Evolutionary conservation across 1,140 invertebrate species (phyloP).

Genomic region (Batillaria attramentaria): DNA sequence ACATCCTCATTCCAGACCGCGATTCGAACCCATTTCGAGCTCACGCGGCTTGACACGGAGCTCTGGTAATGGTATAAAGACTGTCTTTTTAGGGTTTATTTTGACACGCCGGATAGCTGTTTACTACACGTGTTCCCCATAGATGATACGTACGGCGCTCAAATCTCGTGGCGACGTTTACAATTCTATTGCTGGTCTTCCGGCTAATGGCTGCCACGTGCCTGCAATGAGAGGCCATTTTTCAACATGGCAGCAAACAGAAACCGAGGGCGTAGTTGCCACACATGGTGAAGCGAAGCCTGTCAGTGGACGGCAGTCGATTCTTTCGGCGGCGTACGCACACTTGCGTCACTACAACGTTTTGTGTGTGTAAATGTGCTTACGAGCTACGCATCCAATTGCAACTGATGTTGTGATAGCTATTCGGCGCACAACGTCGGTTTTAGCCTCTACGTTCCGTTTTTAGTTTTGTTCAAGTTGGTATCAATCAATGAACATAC

Average conservation of each 20-base stretch:
- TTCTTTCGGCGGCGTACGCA: no score
- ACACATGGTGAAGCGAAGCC: background rate
- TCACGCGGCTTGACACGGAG: no score
- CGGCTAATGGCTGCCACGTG: conserved; percentile 13
- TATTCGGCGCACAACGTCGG: no score
- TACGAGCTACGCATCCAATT: no score
- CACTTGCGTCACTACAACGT: no score
- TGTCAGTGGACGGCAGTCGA: no score
- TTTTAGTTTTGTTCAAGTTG: no score
- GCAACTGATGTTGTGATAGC: no score
- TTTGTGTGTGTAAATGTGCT: no score
- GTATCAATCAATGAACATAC: no score
- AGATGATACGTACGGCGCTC: background rate
- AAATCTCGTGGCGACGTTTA: background rate
- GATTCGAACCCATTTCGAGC: background rate
- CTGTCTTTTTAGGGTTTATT: background rate
- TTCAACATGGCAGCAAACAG: background rate
- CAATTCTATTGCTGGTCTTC: background rate
- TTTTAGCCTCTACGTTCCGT: no score
- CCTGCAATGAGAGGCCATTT: background rate
- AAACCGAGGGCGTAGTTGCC: background rate
- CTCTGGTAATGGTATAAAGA: background rate
- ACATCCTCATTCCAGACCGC: background rate
- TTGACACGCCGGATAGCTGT: background rate
- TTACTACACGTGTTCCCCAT: conserved; percentile 19